phyloP scores from a whole-genome alignment of 2,797 vertebrate species.

The Onychomys arenicola region DNA sequence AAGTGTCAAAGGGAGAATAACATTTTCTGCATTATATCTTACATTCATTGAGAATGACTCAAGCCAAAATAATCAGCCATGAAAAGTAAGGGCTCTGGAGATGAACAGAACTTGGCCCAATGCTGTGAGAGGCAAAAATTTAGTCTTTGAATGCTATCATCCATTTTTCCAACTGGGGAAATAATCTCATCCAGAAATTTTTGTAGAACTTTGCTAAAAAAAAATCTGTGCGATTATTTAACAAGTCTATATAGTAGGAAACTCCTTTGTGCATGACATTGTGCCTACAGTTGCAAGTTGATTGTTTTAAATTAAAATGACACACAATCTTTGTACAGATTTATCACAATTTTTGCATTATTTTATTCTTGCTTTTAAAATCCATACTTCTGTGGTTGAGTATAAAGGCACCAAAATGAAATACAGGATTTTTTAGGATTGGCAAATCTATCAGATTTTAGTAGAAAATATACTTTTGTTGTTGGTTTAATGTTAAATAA shows the following conservation, averaged over 20 bases:
- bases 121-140: not conserved
- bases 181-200: constrained; percentile 15
- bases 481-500: constrained; percentile 63
- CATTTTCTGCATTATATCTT: not conserved
- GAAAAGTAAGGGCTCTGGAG: not conserved
- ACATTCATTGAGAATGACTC: not conserved
- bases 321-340: not conserved
- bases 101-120: not conserved
- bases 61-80: not conserved
- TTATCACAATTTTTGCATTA: not conserved
- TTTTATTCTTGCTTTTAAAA: constrained; percentile 1
- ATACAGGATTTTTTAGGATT: not conserved
- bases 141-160: not conserved
- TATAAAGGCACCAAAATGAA: not conserved
- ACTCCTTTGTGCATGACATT: not conserved
- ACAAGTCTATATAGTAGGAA: not conserved
- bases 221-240: constrained; percentile 24
- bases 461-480: not conserved
- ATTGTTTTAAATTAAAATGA: not conserved
- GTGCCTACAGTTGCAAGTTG: not conserved
- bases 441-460: constrained; percentile 1
- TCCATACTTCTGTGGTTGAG: not conserved
- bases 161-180: not conserved
- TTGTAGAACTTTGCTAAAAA: not conserved
- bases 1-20: not conserved